phyloP scores from a whole-genome alignment of 2,113 vertebrate species.

The Carollia perspicillata region DNA sequence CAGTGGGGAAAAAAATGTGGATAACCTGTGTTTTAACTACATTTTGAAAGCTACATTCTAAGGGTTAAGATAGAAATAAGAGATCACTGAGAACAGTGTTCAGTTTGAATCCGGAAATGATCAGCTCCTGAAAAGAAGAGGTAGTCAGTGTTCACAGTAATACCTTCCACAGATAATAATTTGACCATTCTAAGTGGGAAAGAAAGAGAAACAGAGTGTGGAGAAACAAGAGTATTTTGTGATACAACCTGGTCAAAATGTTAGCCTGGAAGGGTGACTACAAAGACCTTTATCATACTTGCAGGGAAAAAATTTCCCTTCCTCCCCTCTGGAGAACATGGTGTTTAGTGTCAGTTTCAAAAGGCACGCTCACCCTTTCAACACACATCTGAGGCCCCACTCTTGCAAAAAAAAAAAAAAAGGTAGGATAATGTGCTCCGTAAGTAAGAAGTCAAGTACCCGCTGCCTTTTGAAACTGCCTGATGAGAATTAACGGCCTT shows the following conservation, averaged over 20 bases:
- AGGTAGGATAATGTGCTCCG: slow-evolving; percentile 78
- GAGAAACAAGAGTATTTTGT: not conserved
- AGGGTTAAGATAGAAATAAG: not conserved
- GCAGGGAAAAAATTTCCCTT: slow-evolving; percentile 42
- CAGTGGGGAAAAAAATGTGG: not conserved
- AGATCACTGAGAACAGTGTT: not conserved
- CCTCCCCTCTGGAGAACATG: slow-evolving; percentile 56
- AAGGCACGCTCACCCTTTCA: slow-evolving; percentile 70
- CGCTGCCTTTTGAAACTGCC: slow-evolving; percentile 80
- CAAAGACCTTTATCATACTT: slow-evolving; percentile 38
- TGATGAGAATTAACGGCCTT: slow-evolving; percentile 83
- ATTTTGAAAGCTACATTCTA: slow-evolving; percentile 19
- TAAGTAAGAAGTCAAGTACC: slow-evolving; percentile 80
- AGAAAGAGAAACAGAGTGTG: not conserved
- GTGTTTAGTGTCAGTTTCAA: slow-evolving; percentile 68
- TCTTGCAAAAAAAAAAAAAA: slow-evolving; percentile 80
- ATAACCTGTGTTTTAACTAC: not conserved
- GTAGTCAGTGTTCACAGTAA: not conserved
- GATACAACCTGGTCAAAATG: not conserved
- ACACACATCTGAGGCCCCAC: slow-evolving; percentile 69
- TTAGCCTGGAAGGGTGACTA: not conserved
- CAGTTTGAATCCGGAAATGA: not conserved
- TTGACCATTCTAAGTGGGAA: not conserved
- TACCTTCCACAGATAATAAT: not conserved
- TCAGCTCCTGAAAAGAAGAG: not conserved